Percentiles rank a stretch among this genome's conserved stretches.
These are phyloP conservation scores for Pseudochromis fuscus DNA, from an alignment of 2,797 vertebrate genomes.

Conservation along the genomic window DNA sequence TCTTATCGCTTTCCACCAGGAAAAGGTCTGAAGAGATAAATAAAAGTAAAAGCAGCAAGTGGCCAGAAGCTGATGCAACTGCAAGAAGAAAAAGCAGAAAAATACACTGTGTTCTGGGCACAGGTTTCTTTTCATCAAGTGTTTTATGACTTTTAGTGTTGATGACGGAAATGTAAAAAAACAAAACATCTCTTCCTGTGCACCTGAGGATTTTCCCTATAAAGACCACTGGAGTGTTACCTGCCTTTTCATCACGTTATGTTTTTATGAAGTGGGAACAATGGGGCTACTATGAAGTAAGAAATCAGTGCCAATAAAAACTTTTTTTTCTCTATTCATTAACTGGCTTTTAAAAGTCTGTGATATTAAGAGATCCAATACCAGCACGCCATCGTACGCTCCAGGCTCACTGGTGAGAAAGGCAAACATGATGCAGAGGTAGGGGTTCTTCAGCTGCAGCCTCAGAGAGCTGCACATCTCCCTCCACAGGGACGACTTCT, in stretches of 20 bases:
- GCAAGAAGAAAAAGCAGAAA: slow-evolving; percentile 41
- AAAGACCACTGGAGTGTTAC: slow-evolving; percentile 13
- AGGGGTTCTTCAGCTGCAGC: slow-evolving; percentile 94
- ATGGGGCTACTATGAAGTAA: slow-evolving; percentile 8
- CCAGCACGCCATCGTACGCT: slow-evolving; percentile 95
- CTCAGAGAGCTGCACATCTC: slow-evolving; percentile 98
- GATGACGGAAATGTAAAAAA: slow-evolving; percentile 39
- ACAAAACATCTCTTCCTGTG: slow-evolving; percentile 43
- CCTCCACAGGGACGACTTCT: slow-evolving; percentile 97
- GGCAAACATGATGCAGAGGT: slow-evolving; percentile 97
- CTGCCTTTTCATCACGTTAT: slow-evolving; percentile 11
- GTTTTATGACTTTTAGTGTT: slow-evolving; percentile 32
- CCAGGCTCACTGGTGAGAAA: slow-evolving; percentile 97
- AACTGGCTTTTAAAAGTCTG: not conserved
- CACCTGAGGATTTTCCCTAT: slow-evolving; percentile 34
- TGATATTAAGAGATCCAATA: slow-evolving; percentile 62
- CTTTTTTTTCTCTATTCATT: not conserved
- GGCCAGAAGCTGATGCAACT: slow-evolving; percentile 37
- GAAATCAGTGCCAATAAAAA: slow-evolving; percentile 4
- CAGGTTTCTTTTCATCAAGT: slow-evolving; percentile 20
- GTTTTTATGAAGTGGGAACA: slow-evolving; percentile 25
- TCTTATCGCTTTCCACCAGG: slow-evolving; percentile 20
- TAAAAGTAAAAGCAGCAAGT: slow-evolving; percentile 33
- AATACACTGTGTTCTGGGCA: slow-evolving; percentile 37
- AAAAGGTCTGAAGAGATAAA: slow-evolving; percentile 44